These are phyloP conservation scores for Albula glossodonta DNA, from an alignment of 2,113 vertebrate species.

Conservation along the genomic window DNA sequence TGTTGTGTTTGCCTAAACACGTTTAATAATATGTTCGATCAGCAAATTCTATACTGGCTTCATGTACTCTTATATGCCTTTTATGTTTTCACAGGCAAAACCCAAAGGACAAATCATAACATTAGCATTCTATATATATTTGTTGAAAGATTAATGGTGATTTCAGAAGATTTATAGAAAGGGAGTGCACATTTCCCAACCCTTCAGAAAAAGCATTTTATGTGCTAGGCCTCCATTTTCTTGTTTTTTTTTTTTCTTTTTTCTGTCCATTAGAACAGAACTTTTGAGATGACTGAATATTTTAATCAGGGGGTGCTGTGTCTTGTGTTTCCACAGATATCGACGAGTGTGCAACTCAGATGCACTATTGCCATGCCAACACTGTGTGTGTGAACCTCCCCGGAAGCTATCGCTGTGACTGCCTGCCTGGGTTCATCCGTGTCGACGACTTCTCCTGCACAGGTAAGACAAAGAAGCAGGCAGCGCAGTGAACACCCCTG, in stretches of 20 bases:
- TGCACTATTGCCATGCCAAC: slow-evolving; percentile 94
- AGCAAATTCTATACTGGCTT: too few species aligned
- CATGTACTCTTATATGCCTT: too few species aligned
- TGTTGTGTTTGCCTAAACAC: too few species aligned
- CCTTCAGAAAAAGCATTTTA: background rate
- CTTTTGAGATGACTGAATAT: background rate
- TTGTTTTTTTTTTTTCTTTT: background rate
- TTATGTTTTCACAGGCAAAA: too few species aligned
- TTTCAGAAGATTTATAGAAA: background rate
- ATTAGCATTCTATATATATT: background rate
- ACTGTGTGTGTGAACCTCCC: slow-evolving; percentile 88
- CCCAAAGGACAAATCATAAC: too few species aligned
- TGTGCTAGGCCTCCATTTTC: background rate
- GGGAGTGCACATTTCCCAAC: background rate
- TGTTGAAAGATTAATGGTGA: background rate
- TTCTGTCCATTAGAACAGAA: background rate
- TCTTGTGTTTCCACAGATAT: slow-evolving; percentile 77
- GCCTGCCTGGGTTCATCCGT: slow-evolving; percentile 81
- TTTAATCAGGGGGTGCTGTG: slow-evolving; percentile 28
- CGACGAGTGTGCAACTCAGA: slow-evolving; percentile 90
- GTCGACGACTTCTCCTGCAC: slow-evolving; percentile 96
- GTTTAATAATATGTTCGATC: too few species aligned
- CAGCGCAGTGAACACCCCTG: background rate
- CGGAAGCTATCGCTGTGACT: slow-evolving; percentile 89
- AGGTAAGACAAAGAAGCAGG: slow-evolving; percentile 65